A percentile compares a stretch with the other conserved stretches of the same genome.
Conservation (phyloP, 1,140 invertebrate species). For the Paraescarpia echinospica region DNA sequence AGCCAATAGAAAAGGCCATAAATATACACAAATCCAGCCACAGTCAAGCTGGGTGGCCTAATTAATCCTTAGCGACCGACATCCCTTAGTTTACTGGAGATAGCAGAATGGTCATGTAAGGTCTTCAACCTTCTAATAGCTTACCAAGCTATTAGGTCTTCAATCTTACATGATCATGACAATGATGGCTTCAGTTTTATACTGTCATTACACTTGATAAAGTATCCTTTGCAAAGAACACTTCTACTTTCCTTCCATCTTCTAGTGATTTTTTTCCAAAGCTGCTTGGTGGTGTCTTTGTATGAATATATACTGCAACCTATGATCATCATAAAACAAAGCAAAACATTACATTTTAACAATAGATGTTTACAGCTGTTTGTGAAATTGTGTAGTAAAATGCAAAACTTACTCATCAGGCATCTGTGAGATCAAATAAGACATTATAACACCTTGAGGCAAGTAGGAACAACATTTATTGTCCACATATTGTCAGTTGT, state of each 20-base stretch:
- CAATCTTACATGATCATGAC: no score
- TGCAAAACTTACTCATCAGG: background rate
- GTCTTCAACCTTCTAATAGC: no score
- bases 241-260: no score
- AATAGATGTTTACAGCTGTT: background rate
- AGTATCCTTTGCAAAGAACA: no score
- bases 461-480: background rate
- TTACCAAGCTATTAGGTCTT: no score
- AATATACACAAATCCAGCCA: background rate
- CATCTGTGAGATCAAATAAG: background rate
- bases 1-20: background rate
- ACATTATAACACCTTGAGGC: background rate
- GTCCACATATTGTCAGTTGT: background rate
- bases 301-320: no score
- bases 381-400: background rate
- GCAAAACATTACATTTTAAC: background rate
- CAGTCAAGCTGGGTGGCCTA: background rate
- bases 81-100: background rate
- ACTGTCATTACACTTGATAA: no score
- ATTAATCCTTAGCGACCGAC: background rate
- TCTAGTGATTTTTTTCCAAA: no score
- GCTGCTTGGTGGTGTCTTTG: no score
- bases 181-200: no score
- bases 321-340: background rate
- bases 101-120: background rate